These are phyloP conservation scores for Actenoides lindsayi DNA, from an alignment of 2,113 vertebrate genomes.

Conservation along the genomic window DNA sequence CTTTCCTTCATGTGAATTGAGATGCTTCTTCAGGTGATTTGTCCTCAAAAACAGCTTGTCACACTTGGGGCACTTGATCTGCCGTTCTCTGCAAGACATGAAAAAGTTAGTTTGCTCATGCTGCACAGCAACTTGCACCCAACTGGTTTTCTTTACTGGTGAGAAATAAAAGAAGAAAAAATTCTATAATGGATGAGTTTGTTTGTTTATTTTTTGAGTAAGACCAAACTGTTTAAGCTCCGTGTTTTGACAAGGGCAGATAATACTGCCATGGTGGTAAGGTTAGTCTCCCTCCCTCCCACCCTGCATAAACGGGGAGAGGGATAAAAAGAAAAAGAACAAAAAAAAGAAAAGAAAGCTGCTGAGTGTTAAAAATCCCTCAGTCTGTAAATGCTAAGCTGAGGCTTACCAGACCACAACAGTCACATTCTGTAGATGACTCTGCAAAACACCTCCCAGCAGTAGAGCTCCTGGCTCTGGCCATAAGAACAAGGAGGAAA, in stretches of 20 bases:
- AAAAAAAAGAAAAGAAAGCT: background rate
- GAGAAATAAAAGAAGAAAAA: background rate
- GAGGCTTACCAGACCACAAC: background rate
- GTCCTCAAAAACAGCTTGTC: slow-evolving; percentile 94
- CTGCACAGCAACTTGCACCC: background rate
- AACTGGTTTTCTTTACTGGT: background rate
- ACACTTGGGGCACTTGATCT: slow-evolving; percentile 95
- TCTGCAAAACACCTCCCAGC: background rate
- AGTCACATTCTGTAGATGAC: background rate
- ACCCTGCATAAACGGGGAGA: accelerated
- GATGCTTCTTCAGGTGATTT: slow-evolving; percentile 96
- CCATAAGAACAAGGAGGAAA: background rate
- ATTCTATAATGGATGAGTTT: background rate
- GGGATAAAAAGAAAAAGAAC: background rate
- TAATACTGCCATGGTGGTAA: background rate
- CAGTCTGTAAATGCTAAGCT: background rate
- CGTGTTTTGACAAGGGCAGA: background rate
- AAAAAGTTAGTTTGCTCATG: background rate
- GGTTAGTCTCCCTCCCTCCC: background rate
- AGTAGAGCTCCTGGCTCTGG: background rate
- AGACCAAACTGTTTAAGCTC: background rate
- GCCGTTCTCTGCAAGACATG: slow-evolving; percentile 83
- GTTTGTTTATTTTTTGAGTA: background rate
- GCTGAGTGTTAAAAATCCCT: background rate
- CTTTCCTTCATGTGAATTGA: slow-evolving; percentile 96